Conservation (phyloP, 2,113 vertebrate species). For the Vulpes lagopus region DNA sequence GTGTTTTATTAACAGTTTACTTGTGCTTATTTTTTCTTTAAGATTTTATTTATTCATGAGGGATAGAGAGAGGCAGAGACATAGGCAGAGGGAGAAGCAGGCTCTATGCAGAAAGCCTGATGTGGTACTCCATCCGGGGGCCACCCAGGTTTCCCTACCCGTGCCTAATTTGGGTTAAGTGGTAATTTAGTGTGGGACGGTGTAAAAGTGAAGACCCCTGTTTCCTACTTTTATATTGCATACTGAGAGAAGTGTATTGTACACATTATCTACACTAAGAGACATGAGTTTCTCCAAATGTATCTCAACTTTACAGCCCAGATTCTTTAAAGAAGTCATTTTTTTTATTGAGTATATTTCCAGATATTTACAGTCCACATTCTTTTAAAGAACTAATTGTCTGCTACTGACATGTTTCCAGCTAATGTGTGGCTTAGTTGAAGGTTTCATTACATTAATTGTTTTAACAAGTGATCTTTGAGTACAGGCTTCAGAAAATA, state of each 20-base stretch:
- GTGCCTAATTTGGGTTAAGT: neutral
- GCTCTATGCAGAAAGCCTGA: too few species aligned
- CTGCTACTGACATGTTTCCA: conserved; percentile 1
- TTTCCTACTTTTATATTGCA: conserved; percentile 9
- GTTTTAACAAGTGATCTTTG: conserved; percentile 52
- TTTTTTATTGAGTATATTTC: conserved; percentile 15
- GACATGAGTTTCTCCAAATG: neutral
- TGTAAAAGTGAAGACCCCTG: conserved; percentile 16
- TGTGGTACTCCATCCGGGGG: too few species aligned
- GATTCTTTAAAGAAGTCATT: conserved; percentile 54
- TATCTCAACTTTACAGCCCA: neutral
- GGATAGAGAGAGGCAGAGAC: too few species aligned
- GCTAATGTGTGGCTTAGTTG: conserved; percentile 1
- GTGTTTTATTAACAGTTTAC: conserved; percentile 22
- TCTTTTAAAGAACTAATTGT: conserved; percentile 39
- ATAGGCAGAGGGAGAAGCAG: too few species aligned
- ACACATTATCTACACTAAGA: neutral
- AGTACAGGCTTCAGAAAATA: conserved; percentile 44
- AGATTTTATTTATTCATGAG: too few species aligned
- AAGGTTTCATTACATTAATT: conserved; percentile 52
- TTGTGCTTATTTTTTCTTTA: neutral
- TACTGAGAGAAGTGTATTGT: neutral
- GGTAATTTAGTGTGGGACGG: neutral
- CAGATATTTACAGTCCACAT: conserved; percentile 8
- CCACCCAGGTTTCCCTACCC: neutral